Percentiles rank a stretch among this genome's conserved stretches.
These are phyloP conservation scores for Pithys albifrons DNA, from an alignment of 2,113 vertebrate genomes.

Conservation along the genomic window DNA sequence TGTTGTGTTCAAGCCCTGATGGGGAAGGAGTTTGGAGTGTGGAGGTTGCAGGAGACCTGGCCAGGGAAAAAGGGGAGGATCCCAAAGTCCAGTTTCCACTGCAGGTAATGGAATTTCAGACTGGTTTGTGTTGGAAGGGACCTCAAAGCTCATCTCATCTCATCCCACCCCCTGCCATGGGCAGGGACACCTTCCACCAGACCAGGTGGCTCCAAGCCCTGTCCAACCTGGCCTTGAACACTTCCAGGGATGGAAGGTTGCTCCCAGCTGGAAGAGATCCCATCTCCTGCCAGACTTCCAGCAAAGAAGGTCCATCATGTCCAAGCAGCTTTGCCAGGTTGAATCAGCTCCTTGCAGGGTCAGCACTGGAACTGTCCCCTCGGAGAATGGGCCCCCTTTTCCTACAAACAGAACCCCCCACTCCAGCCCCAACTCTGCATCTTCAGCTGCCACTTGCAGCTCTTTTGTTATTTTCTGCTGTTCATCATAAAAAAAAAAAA, in stretches of 20 bases:
- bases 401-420: not conserved
- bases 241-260: not conserved
- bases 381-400: rapidly evolving
- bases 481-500: not conserved
- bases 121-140: rapidly evolving
- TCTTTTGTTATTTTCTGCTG: slow-evolving; percentile 2
- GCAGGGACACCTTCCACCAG: not conserved
- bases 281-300: not conserved
- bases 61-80: not conserved
- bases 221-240: rapidly evolving
- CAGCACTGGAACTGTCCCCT: not conserved
- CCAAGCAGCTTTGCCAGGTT: not conserved
- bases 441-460: not conserved
- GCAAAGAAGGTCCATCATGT: rapidly evolving
- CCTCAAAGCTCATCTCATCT: not conserved
- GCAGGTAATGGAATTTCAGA: not conserved
- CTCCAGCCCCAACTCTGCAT: not conserved
- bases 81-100: not conserved
- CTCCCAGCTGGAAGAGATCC: not conserved
- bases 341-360: not conserved
- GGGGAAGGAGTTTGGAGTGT: too few species aligned
- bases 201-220: not conserved
- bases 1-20: too few species aligned
- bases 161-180: not conserved
- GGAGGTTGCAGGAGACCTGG: too few species aligned